Percentiles rank a stretch among this genome's conserved stretches.
Evolutionary conservation across 2,113 vertebrate genomes (phyloP).

Genomic region (Eulacestoma nigropectus): DNA sequence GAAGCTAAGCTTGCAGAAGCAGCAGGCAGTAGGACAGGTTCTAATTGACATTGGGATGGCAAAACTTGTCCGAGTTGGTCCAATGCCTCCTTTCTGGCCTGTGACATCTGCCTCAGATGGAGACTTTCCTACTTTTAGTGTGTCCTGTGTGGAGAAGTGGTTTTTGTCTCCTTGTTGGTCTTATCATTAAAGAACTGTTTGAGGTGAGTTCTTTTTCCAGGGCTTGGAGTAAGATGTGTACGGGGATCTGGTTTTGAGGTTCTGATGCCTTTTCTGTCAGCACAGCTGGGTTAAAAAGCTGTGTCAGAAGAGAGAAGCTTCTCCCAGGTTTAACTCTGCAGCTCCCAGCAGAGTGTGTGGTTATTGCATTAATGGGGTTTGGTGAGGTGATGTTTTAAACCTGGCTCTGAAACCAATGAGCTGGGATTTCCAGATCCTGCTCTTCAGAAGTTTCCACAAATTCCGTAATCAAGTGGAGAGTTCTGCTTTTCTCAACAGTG

Average conservation of each 20-base stretch:
- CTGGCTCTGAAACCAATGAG: neutral
- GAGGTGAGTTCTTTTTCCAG: neutral
- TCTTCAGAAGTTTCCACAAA: neutral
- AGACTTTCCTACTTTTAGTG: neutral
- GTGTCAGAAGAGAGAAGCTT: neutral
- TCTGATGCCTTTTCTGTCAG: neutral
- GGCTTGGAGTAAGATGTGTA: neutral
- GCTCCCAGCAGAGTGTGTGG: neutral
- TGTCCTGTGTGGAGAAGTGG: neutral
- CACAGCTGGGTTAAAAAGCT: neutral
- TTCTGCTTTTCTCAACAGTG: neutral
- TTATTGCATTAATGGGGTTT: neutral
- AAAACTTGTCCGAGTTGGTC: neutral
- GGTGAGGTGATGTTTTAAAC: neutral
- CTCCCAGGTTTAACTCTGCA: neutral
- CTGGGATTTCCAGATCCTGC: neutral
- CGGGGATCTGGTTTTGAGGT: neutral
- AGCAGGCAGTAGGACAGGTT: neutral
- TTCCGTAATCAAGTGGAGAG: neutral
- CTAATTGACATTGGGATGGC: neutral
- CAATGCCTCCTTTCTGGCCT: neutral
- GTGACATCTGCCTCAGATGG: neutral
- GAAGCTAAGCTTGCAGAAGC: neutral
- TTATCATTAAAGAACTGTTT: neutral
- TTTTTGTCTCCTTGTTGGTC: neutral